Evolutionary conservation across 2,888 invertebrate species (phyloP), one percentile per base, ranked within the genome.

Genomic region (Idaea straminata): DNA sequence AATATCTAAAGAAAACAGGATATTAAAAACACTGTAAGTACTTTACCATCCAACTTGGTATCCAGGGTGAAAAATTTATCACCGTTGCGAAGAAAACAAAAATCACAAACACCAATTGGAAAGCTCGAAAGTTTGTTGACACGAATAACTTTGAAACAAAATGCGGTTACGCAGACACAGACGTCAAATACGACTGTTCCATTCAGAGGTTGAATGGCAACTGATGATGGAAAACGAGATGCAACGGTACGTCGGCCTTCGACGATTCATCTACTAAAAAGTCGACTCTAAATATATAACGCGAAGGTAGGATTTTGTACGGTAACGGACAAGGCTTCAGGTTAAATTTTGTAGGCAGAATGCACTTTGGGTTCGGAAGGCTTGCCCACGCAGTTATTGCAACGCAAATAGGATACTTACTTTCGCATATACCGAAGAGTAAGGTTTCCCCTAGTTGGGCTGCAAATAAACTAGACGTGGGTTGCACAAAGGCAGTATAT

Each of bases 11-110:
- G 67, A 66, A 68, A 71, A 72, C 61, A 35, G 65, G 61, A 65
- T 64, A 64, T 62, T 64, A 47, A 47, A 36, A 47, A 47, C 47
- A 47, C 13, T 34, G 5, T 35, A 57, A 16, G 15, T n/a, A 66
- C 61, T 82, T 74, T 80, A 90, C 90, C 90, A 80, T 86, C 82
- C 74, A 83, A 76, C 75, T 83, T 80, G 82, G 84, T 83, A 89
- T 90, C 90, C 90, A 90, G 89, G 82, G 76, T 89, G 90, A 74
- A 74, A 69, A 75, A 66, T 73, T 75, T 47, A 10, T 47, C 13
- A 35, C n/a, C 68, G 65, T 77, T 72, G 74, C 73, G 66, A 66
- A 62, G 15, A 71, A 74, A 67, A 71, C 74, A 72, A 69, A 80
- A 47, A 7, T 47, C 47, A 47, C 47, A 47, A 10, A 77, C 79